Conservation (phyloP, 2,113 vertebrate species). For the Petrocephalus microphthalmus region DNA sequence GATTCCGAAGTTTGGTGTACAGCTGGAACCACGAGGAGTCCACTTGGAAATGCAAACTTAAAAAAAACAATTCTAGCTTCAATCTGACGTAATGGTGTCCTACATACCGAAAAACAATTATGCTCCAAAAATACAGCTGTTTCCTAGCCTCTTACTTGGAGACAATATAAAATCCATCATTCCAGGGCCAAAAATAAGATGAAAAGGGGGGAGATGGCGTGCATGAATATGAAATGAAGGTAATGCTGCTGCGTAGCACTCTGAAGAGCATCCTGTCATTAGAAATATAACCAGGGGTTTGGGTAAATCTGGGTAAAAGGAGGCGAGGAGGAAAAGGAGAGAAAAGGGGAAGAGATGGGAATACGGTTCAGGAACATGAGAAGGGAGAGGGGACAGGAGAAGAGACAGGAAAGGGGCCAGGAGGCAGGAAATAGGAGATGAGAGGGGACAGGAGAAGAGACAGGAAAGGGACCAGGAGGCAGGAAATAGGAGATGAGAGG, state of each 20-base stretch:
- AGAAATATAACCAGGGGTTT: background rate
- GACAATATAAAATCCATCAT: background rate
- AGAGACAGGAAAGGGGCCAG: background rate
- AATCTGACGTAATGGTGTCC: slow-evolving; percentile 38
- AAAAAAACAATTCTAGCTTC: slow-evolving; percentile 20
- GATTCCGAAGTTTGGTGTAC: background rate
- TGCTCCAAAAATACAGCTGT: slow-evolving; percentile 47
- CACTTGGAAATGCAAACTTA: slow-evolving; percentile 17
- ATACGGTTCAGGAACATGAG: background rate
- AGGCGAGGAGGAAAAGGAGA: background rate
- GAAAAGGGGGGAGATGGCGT: background rate
- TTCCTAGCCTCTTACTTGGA: slow-evolving; percentile 19
- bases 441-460: background rate
- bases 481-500: background rate
- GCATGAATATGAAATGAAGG: background rate
- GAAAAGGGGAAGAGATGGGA: background rate
- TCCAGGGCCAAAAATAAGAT: background rate
- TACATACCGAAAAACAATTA: slow-evolving; percentile 52
- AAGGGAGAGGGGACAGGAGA: background rate
- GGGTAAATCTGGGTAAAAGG: background rate
- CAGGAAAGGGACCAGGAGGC: too few relatives aligned
- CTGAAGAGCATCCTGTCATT: background rate
- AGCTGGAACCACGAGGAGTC: background rate
- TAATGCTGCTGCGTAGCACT: background rate
- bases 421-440: background rate